Percentiles rank a stretch among this genome's conserved stretches.
These are phyloP conservation scores for Mesorhabditis belari DNA, from an alignment of 2,888 invertebrate genomes.

Conservation along the genomic window DNA sequence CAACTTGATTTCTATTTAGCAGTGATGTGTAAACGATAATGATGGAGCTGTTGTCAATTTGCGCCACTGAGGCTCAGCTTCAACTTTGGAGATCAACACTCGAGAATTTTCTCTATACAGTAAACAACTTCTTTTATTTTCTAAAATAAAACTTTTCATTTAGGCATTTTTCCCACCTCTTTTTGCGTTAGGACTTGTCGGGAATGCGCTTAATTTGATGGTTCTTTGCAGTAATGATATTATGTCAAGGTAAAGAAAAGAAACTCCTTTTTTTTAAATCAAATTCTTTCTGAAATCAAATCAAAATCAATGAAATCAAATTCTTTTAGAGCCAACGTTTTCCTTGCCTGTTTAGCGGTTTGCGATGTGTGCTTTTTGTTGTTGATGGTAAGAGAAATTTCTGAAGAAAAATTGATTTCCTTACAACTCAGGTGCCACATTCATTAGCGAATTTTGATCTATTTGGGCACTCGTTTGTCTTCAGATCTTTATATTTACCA, in stretches of 20 bases:
- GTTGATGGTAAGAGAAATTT: conserved; percentile 32
- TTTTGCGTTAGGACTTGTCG: conserved; percentile 37
- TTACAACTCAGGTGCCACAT: conserved; percentile 35
- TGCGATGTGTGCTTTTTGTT: conserved; percentile 47
- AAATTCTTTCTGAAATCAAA: neutral
- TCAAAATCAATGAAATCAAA: neutral
- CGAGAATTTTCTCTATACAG: conserved; percentile 36
- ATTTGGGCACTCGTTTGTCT: conserved; percentile 31
- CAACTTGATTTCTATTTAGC: too few species aligned
- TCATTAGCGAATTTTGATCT: conserved; percentile 45
- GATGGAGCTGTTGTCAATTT: conserved; percentile 18
- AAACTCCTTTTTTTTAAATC: neutral
- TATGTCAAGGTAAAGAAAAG: conserved; percentile 29
- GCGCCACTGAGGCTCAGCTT: conserved; percentile 31
- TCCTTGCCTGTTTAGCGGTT: conserved; percentile 44
- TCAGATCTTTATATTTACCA: conserved; percentile 40
- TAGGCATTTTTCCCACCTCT: conserved; percentile 23
- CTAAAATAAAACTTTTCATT: neutral
- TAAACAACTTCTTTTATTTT: too few species aligned
- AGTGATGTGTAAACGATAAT: too few species aligned
- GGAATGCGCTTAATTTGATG: conserved; percentile 37
- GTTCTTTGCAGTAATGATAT: conserved; percentile 40
- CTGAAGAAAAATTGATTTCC: too few species aligned
- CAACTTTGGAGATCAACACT: conserved; percentile 32
- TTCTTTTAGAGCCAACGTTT: conserved; percentile 41